Conservation (phyloP, 2,113 vertebrate species). For the Dasyurus viverrinus region DNA sequence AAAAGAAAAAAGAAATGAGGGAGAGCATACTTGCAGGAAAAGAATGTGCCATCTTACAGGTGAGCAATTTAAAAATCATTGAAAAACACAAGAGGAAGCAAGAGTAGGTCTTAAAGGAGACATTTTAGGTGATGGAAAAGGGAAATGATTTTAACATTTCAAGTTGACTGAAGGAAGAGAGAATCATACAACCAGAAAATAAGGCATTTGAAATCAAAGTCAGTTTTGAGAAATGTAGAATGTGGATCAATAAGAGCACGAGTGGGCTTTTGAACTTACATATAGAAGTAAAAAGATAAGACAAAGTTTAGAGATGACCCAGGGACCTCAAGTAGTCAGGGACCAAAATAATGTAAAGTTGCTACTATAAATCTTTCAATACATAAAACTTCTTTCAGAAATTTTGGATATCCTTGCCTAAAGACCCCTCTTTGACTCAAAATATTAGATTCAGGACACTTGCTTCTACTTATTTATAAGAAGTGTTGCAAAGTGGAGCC, state of each 20-base stretch:
- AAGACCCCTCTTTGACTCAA: neutral
- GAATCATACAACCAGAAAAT: neutral
- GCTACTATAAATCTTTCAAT: neutral
- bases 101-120: conserved; percentile 18
- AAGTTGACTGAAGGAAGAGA: conserved; percentile 9
- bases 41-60: neutral
- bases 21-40: neutral
- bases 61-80: conserved; percentile 33
- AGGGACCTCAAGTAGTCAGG: neutral
- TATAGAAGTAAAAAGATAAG: neutral
- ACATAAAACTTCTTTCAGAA: neutral
- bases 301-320: neutral
- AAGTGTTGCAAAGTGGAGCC: neutral
- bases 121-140: conserved; percentile 20
- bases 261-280: conserved; percentile 15
- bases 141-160: neutral
- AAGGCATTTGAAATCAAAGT: neutral
- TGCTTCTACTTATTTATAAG: neutral
- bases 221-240: neutral
- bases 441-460: neutral
- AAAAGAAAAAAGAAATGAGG: neutral
- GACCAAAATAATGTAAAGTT: neutral
- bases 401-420: neutral
- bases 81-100: conserved; percentile 33
- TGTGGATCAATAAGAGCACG: neutral